Base-by-base conservation (phyloP, 1,140 invertebrate species). In the Ips typographus region DNA sequence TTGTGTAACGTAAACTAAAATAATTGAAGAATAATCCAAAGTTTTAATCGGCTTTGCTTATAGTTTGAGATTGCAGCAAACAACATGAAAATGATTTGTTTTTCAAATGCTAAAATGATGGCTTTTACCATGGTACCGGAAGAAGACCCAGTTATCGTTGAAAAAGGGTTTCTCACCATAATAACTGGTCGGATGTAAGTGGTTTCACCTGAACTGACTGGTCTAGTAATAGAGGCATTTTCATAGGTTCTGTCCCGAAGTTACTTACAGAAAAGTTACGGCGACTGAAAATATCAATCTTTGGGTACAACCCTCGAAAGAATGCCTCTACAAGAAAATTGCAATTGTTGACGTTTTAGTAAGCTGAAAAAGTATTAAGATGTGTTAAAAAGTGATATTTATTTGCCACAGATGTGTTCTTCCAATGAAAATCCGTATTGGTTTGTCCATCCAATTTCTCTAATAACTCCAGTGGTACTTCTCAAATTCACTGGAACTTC, bases 391-490 rank as follows among this genome's bases (percentile, higher is more conserved):
- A 49, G 1, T 49, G 44, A 6, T 44, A 4, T 49, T 49, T 49
- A 22, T 55, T 47, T 55, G 6, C 36, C 65, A 40, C 47, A 73
- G 72, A 22, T 73, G 60, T 73, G 72, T 58, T 49, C 65, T 3
- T 61, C 37, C 38, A 4, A 40, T 37, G 62, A 58, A 42, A 73
- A 73, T 62, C 68, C 69, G 5, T 71, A 64, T 53, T 71, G 61
- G 64, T 68, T 39, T 39, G 49, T 65, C 3, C 42, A 65, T 22
- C 68, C 68, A 4, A 57, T 64, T 22, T n/a, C 36, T 2, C 51
- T 71, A 2, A 3, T 52, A 4, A 58, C 72, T 2, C n/a, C 47
- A 2, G 53, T 73, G 37, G 65, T 66, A 1, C 53, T 60, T 7
- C n/a, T 68, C 2, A 43, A 65, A n/a, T 73, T 73, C 64, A 52